These are phyloP conservation scores for Chionoecetes opilio DNA, from an alignment of 1,140 invertebrate genomes.

Conservation along the genomic window DNA sequence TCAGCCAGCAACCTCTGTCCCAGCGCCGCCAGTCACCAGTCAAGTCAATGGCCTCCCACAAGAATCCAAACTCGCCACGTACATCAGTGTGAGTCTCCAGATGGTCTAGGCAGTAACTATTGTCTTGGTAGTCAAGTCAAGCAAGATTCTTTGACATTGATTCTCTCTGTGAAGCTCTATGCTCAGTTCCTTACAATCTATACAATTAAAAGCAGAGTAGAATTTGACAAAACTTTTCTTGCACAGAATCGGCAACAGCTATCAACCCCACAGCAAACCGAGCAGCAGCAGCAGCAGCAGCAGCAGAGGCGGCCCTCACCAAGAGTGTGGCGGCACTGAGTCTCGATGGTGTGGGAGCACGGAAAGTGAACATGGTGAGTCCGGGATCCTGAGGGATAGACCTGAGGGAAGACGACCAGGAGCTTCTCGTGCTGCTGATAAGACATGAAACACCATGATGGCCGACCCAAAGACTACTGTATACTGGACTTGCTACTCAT, in stretches of 20 bases:
- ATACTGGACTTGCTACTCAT: too few species aligned
- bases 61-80: conserved; percentile 93
- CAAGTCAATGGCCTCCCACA: conserved; percentile 91
- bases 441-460: too few species aligned
- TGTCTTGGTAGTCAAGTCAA: too few species aligned
- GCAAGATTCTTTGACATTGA: background rate
- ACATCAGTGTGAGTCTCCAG: conserved; percentile 85
- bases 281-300: conserved; percentile 53
- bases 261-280: conserved; percentile 66
- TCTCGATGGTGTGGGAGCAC: conserved; percentile 85
- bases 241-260: conserved; percentile 77
- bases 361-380: conserved; percentile 82
- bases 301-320: conserved; percentile 83
- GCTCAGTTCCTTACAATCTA: too few species aligned
- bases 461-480: too few species aligned
- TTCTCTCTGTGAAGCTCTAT: too few species aligned
- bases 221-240: background rate
- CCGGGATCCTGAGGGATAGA: too few species aligned
- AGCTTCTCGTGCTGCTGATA: too few species aligned
- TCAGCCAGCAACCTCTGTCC: conserved; percentile 55
- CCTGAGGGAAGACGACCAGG: too few species aligned
- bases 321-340: conserved; percentile 86
- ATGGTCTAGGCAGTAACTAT: background rate
- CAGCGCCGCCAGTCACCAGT: conserved; percentile 75
- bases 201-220: background rate